Conservation (phyloP, 2,113 vertebrate genomes). For the Thryonomys swinderianus region DNA sequence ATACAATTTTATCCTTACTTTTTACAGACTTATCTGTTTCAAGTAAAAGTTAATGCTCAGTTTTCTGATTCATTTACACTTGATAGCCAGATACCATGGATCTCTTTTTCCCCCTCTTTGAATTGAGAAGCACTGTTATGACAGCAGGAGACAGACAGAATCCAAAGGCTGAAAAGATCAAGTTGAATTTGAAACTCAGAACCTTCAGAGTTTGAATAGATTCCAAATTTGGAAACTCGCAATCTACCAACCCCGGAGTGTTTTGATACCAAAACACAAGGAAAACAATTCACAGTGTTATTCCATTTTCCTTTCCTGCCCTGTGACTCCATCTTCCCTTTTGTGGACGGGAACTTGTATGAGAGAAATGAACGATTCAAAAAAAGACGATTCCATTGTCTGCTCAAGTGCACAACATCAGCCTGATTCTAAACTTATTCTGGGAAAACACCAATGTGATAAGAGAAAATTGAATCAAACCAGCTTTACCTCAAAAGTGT, state of each 20-base stretch:
- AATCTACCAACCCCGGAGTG: background rate
- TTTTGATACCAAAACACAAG: background rate
- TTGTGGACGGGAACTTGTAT: background rate
- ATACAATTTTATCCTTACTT: conserved; percentile 55
- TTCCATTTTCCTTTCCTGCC: background rate
- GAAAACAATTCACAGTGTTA: background rate
- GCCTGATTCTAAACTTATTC: background rate
- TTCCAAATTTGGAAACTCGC: conserved; percentile 65
- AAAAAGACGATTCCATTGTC: background rate
- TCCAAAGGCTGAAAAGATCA: conserved; percentile 75
- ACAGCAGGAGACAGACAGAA: conserved; percentile 71
- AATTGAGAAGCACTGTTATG: conserved; percentile 73
- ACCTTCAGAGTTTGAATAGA: conserved; percentile 61
- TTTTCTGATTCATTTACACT: conserved; percentile 78
- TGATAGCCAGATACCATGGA: conserved; percentile 37
- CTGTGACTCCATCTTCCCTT: background rate
- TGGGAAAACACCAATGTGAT: background rate
- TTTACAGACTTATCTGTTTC: conserved; percentile 68
- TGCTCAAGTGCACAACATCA: background rate
- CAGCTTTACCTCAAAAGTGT: background rate
- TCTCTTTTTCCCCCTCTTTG: conserved; percentile 50
- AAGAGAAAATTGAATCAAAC: background rate
- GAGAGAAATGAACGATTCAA: background rate
- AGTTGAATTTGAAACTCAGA: conserved; percentile 70
- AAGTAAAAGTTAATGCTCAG: conserved; percentile 73